Evolutionary conservation across 2,113 vertebrate genomes (phyloP).

Genomic region (Egretta garzetta): DNA sequence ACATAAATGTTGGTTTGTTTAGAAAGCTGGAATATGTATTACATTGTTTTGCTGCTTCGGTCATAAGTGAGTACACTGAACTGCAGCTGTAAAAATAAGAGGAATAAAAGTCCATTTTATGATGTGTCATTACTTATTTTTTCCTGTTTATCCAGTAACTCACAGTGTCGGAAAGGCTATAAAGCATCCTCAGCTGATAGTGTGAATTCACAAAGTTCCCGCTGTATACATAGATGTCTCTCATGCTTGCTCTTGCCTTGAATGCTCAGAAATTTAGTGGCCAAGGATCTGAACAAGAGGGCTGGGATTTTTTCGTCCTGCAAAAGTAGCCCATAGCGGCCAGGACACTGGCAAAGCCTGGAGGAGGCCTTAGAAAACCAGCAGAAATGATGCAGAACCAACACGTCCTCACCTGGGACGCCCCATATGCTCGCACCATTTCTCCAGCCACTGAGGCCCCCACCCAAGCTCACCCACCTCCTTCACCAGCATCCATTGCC

Average conservation of each 20-base stretch:
- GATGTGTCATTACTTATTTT: neutral
- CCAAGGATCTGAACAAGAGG: neutral
- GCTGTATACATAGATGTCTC: neutral
- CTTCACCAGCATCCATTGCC: neutral
- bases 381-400: neutral
- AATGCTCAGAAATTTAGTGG: neutral
- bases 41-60: neutral
- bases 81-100: slow-evolving; percentile 19
- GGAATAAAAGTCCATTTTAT: slow-evolving; percentile 18
- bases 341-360: neutral
- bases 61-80: neutral
- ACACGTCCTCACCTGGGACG: neutral
- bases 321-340: neutral
- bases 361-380: neutral
- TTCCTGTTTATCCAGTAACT: slow-evolving; percentile 17
- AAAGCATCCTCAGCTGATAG: neutral
- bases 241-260: neutral
- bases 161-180: neutral
- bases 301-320: neutral
- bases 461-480: neutral
- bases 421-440: neutral
- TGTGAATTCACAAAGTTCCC: neutral
- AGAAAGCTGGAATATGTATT: neutral
- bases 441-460: neutral
- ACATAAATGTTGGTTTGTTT: neutral